Evolutionary conservation across 2,888 invertebrate genomes (phyloP), one percentile per base, ranked within the genome.

Genomic region (Dendrolimus pini): DNA sequence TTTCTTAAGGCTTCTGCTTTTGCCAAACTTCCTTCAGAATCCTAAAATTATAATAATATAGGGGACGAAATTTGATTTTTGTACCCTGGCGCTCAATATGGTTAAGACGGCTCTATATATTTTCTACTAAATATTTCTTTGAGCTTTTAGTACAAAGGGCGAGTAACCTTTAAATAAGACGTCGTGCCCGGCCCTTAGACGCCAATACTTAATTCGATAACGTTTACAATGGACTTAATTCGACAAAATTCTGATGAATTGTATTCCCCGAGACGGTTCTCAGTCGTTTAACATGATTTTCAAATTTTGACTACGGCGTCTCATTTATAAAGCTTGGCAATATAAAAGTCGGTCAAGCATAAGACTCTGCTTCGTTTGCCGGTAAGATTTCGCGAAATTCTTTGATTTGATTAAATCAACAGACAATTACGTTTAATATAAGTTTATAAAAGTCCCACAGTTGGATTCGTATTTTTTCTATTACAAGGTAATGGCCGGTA

Each of bases 351-450:
- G 65, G 66, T 65, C 65, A 66, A 62, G 65, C 64, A 62, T 63
- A 60, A 66, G 57, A 60, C 55, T 59, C 60, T 58, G 56, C 59
- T 60, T 61, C 59, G 60, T 62, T 62, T 61, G 55, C 64, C 63
- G 62, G 60, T 57, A 58, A 60, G 61, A 58, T 60, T 58, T 65
- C 60, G 60, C 62, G 61, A 65, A 65, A 66, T 68, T 61, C 65
- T 64, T 62, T 65, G 63, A 66, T 61, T 65, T 67, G 65, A 68
- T 67, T 65, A 65, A 68, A 57, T 60, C 61, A 64, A 63, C 63
- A 61, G 65, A 68, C 63, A 64, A 60, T 30, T 65, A 65, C 61
- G 64, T 65, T 65, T 67, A 63, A 64, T 61, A 64, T 62, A 65
- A 65, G 63, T 3, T 30, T 6, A 30, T 30, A 30, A 30, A 30